Evolutionary conservation across 2,797 vertebrate genomes (phyloP).

Genomic region (Smutsia temminckii): DNA sequence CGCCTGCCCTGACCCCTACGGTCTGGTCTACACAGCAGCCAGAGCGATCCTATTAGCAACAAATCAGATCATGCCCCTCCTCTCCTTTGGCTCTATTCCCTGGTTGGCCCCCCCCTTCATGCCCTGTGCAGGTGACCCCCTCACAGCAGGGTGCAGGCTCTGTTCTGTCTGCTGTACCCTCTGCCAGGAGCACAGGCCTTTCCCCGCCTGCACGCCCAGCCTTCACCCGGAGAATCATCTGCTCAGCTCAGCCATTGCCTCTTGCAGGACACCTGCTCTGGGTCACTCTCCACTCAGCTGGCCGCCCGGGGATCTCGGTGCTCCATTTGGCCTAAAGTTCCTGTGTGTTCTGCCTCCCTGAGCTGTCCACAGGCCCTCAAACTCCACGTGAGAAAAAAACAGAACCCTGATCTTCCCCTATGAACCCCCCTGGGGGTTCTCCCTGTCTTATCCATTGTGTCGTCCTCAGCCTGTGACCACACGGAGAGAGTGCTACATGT

Average conservation of each 20-base stretch:
- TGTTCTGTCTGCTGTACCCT: rapidly evolving
- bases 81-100: background rate
- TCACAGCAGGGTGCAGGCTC: rapidly evolving
- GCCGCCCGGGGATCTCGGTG: rapidly evolving
- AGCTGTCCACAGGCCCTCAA: background rate
- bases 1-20: rapidly evolving
- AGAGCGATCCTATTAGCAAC: rapidly evolving
- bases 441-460: background rate
- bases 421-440: background rate
- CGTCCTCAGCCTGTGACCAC: background rate
- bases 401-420: rapidly evolving
- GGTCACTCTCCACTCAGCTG: background rate
- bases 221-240: background rate
- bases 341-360: background rate
- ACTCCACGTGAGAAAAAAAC: background rate
- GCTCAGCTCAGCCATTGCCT: background rate
- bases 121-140: background rate
- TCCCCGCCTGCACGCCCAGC: rapidly evolving
- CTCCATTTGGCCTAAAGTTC: background rate
- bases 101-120: rapidly evolving
- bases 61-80: rapidly evolving
- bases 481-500: background rate
- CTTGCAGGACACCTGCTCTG: background rate
- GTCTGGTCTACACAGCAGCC: background rate
- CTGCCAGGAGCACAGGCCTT: rapidly evolving